Base-by-base conservation (phyloP, 1,140 invertebrate species). In the Drosophila hydei region DNA sequence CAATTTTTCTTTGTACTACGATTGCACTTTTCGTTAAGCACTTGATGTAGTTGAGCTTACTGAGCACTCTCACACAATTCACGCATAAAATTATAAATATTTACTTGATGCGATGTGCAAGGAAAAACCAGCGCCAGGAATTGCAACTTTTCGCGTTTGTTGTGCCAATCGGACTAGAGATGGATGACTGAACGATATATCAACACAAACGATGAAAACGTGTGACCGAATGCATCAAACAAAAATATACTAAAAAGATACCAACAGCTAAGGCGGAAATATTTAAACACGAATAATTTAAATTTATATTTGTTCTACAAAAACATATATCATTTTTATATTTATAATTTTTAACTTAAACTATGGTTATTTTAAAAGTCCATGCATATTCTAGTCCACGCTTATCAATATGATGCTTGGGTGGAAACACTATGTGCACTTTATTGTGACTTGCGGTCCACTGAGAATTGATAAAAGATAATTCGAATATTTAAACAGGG, bases 331-430 rank as follows among this genome's bases (percentile, higher is more conserved):
- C n/a, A n/a, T n/a, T n/a, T 3, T 16, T 43, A 11, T 14, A 8
- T 18, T 8, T 30, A 6, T 11, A 18, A 40, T 19, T 9, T 11
- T 8, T 12, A 23, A 3, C 5, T 48, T 67, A 70, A 11, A 19
- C 11, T 40, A 91, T 81, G 4, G 71, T 78, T 23, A 91, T 89
- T 65, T 90, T 91, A 45, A 91, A 91, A 4, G 89, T 84, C 89
- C 89, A 91, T 21, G 87, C 90, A 12, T 52, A 89, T 14, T 88
- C 75, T 7, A 91, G 40, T 0, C 84, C 69, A 7, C 67, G 61
- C 43, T 90, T 91, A 51, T 91, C 90, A 8, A 91, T 87, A 11
- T 75, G 84, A 50, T 91, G 38, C 33, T 91, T 91, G 0, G 87
- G 83, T 0, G 90, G 90, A 16, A 91, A 91, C 18, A 55, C 56